Conservation (phyloP, 2,797 vertebrate genomes). For the Anniella stebbinsi region DNA sequence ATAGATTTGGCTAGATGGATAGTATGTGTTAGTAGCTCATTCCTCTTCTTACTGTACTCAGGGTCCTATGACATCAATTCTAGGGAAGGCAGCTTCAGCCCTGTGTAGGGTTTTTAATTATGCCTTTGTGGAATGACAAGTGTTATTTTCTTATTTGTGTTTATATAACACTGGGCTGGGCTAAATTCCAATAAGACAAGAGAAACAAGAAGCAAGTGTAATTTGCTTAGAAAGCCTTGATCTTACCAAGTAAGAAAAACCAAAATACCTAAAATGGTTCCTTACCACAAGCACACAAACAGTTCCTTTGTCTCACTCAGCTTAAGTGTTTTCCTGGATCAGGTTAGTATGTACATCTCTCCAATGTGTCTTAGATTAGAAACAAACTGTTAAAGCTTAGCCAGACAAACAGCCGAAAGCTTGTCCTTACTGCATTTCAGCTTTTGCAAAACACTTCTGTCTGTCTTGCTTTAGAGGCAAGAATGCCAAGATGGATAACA, state of each 20-base stretch:
- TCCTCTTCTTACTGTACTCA: not conserved
- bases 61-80: not conserved
- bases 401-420: not conserved
- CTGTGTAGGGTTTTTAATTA: not conserved
- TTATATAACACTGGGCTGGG: slow-evolving; percentile 9
- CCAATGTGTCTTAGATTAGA: not conserved
- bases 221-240: slow-evolving; percentile 19
- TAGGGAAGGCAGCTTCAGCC: not conserved
- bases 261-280: not conserved
- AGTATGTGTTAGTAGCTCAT: not conserved
- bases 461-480: not conserved
- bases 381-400: not conserved
- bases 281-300: not conserved
- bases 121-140: not conserved
- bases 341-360: not conserved
- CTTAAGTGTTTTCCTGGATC: slow-evolving; percentile 4
- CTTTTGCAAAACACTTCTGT: not conserved
- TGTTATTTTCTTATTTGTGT: slow-evolving; percentile 10
- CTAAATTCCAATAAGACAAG: not conserved
- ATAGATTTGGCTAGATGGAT: not conserved
- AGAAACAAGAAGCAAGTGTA: not conserved
- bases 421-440: not conserved
- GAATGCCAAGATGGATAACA: not conserved
- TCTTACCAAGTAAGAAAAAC: slow-evolving; percentile 7
- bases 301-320: not conserved